A percentile compares a stretch with the other conserved stretches of the same genome.
These are phyloP conservation scores for Lasioglossum baleicum DNA, from an alignment of 1,140 invertebrate genomes.

Conservation along the genomic window DNA sequence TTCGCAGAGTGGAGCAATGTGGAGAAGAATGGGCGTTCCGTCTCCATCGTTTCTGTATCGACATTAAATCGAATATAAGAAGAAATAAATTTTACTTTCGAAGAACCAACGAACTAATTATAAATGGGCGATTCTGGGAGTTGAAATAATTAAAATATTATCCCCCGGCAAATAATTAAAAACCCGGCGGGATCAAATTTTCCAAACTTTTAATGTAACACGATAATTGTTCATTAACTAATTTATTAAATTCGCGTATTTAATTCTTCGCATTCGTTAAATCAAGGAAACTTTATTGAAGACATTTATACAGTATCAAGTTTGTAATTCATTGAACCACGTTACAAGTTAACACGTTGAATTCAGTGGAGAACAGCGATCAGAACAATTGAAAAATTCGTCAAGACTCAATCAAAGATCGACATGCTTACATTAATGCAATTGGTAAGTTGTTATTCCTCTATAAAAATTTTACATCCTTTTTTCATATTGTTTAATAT, in stretches of 20 bases:
- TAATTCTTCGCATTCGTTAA: too few species aligned
- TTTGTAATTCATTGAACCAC: too few species aligned
- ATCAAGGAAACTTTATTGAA: too few species aligned
- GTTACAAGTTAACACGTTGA: too few species aligned
- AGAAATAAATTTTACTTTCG: slow-evolving; percentile 22
- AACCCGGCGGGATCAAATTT: slow-evolving; percentile 32
- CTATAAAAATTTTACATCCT: too few species aligned
- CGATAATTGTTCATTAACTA: slow-evolving; percentile 33
- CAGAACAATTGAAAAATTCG: slow-evolving; percentile 23
- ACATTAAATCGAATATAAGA: slow-evolving; percentile 17
- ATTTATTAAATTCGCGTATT: slow-evolving; percentile 14
- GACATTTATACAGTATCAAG: too few species aligned
- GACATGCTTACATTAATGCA: slow-evolving; percentile 66
- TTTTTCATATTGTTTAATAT: too few species aligned
- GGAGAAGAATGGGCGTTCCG: slow-evolving; percentile 55
- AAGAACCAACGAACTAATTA: slow-evolving; percentile 22
- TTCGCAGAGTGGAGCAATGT: slow-evolving; percentile 54
- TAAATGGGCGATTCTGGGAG: slow-evolving; percentile 47
- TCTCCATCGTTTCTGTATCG: slow-evolving; percentile 38
- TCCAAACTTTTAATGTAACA: slow-evolving; percentile 12
- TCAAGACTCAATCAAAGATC: slow-evolving; percentile 21
- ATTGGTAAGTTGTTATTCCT: slow-evolving; percentile 71
- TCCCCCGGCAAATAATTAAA: slow-evolving; percentile 30
- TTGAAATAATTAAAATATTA: slow-evolving; percentile 29
- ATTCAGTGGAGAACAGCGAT: slow-evolving; percentile 19